Evolutionary conservation across 1,140 invertebrate genomes (phyloP).

Genomic region (Habropoda laboriosa): DNA sequence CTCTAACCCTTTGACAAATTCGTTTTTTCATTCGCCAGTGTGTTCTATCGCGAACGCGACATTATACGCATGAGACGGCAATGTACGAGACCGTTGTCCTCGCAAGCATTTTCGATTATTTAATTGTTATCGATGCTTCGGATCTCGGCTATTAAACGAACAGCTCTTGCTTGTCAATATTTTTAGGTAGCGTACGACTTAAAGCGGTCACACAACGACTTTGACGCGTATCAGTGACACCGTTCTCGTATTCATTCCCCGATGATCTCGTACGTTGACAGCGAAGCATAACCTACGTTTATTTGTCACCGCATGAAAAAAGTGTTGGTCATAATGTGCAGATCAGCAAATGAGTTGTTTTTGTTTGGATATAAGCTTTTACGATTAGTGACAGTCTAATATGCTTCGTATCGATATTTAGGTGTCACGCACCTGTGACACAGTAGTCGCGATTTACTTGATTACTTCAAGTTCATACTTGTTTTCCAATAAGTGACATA

Average conservation of each 20-base stretch:
- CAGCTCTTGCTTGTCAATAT: conserved; percentile 50
- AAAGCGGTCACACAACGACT: neutral
- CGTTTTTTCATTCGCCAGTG: neutral
- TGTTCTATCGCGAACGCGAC: neutral
- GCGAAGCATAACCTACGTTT: conserved; percentile 3
- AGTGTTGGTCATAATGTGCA: neutral
- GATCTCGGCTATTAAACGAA: neutral
- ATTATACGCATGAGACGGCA: too few relatives aligned
- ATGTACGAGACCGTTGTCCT: neutral
- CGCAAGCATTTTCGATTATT: neutral
- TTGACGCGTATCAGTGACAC: neutral
- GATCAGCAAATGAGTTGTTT: conserved; percentile 10
- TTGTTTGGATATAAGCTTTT: conserved; percentile 14
- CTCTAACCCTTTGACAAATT: conserved; percentile 27
- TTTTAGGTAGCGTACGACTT: conserved; percentile 32
- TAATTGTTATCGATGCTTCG: conserved; percentile 3
- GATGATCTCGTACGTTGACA: neutral
- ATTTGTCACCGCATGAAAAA: conserved; percentile 1
- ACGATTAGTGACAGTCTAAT: conserved; percentile 1
- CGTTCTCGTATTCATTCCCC: neutral
- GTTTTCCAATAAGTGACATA: neutral
- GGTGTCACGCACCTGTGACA: neutral
- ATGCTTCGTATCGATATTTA: neutral
- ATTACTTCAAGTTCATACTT: neutral
- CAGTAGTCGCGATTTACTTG: neutral